These are phyloP conservation scores for Phyllopteryx taeniolatus DNA, from an alignment of 2,113 vertebrate species.

Conservation along the genomic window DNA sequence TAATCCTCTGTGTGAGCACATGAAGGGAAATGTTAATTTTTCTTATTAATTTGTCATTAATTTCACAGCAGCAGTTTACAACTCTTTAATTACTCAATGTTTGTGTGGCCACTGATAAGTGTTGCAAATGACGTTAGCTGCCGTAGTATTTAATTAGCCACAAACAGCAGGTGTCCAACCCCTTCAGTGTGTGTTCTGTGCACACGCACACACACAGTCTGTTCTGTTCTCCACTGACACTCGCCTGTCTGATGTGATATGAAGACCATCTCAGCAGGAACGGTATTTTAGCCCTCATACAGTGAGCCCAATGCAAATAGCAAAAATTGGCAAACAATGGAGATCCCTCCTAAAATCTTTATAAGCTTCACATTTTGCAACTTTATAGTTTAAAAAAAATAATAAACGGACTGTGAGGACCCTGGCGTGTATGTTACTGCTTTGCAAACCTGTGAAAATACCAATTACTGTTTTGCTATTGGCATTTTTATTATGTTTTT, in stretches of 20 bases:
- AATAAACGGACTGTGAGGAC: not conserved
- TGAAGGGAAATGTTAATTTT: constrained; percentile 50
- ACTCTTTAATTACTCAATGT: constrained; percentile 72
- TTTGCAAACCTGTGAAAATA: too few relatives aligned
- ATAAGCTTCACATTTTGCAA: not conserved
- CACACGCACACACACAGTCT: constrained; percentile 31
- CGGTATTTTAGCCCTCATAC: not conserved
- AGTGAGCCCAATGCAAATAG: not conserved
- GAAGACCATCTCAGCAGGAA: constrained; percentile 49
- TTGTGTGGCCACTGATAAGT: constrained; percentile 70
- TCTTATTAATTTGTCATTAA: constrained; percentile 64
- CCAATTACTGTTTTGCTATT: too few relatives aligned
- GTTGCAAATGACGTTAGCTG: constrained; percentile 70
- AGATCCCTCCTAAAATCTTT: not conserved
- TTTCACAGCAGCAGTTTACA: constrained; percentile 58
- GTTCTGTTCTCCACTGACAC: constrained; percentile 51
- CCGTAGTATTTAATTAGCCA: constrained; percentile 70
- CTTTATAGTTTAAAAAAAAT: not conserved
- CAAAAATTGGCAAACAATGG: not conserved
- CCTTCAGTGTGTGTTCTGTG: constrained; percentile 48
- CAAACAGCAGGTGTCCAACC: constrained; percentile 72
- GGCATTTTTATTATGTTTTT: too few relatives aligned
- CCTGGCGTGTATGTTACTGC: not conserved
- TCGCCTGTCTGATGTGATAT: constrained; percentile 59
- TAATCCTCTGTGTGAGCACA: constrained; percentile 57